These are phyloP conservation scores for Chironomus tentans DNA, from an alignment of 2,888 invertebrate genomes.

Conservation along the genomic window DNA sequence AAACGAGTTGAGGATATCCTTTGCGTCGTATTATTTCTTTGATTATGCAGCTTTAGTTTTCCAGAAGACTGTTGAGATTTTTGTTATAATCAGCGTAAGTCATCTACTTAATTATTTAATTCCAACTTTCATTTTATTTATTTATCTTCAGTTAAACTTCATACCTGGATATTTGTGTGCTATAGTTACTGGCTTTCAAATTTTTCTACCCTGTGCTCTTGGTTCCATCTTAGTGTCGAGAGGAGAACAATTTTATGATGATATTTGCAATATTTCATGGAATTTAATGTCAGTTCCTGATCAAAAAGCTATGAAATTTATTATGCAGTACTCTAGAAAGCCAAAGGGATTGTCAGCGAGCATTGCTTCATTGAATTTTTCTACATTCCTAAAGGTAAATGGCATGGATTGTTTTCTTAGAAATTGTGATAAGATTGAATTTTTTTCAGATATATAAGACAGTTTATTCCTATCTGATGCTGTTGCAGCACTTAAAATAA, in stretches of 20 bases:
- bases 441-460: neutral
- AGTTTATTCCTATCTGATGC: neutral
- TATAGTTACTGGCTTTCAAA: neutral
- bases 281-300: neutral
- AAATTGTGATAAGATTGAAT: no score
- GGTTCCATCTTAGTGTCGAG: neutral
- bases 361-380: neutral
- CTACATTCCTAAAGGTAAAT: neutral
- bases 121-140: no score
- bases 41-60: neutral
- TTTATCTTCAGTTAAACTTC: neutral
- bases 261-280: neutral
- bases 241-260: neutral
- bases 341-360: neutral
- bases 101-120: neutral
- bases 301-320: neutral
- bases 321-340: neutral
- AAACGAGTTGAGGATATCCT: neutral
- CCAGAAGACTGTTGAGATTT: neutral
- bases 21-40: neutral
- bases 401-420: no score
- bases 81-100: neutral
- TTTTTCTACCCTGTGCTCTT: neutral
- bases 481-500: neutral
- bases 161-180: neutral